Evolutionary conservation across 2,113 vertebrate species (phyloP).

Genomic region (Dascyllus trimaculatus): DNA sequence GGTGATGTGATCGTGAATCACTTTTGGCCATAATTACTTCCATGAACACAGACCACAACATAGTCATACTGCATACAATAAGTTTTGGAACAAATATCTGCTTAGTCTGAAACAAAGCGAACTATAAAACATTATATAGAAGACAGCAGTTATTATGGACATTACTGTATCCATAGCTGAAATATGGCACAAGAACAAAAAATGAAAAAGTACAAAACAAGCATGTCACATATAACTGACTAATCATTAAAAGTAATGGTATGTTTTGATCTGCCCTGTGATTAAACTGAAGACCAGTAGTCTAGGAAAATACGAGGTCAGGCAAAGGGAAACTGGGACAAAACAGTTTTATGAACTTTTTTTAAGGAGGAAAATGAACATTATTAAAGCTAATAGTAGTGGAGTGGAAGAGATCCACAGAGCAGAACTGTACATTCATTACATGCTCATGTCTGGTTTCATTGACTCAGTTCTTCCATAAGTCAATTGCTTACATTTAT

Average conservation of each 20-base stretch:
- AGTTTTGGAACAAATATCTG: neutral
- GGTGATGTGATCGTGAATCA: slow-evolving; percentile 13
- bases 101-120: neutral
- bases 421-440: neutral
- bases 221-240: neutral
- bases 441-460: slow-evolving; percentile 1
- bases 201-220: neutral
- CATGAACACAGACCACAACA: neutral
- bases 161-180: neutral
- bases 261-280: slow-evolving; percentile 21
- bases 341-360: slow-evolving; percentile 27
- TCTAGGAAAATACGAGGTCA: slow-evolving; percentile 30
- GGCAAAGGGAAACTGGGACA: neutral
- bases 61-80: neutral
- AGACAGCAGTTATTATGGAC: neutral
- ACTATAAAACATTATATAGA: neutral
- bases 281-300: slow-evolving; percentile 37
- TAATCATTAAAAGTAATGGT: slow-evolving; percentile 19
- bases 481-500: slow-evolving; percentile 1
- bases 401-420: neutral
- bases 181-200: slow-evolving; percentile 3
- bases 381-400: slow-evolving; percentile 3
- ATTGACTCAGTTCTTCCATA: neutral
- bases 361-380: slow-evolving; percentile 1
- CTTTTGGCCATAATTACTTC: neutral